Base-by-base conservation (phyloP, 2,797 vertebrate species). In the Scleropages formosus region DNA sequence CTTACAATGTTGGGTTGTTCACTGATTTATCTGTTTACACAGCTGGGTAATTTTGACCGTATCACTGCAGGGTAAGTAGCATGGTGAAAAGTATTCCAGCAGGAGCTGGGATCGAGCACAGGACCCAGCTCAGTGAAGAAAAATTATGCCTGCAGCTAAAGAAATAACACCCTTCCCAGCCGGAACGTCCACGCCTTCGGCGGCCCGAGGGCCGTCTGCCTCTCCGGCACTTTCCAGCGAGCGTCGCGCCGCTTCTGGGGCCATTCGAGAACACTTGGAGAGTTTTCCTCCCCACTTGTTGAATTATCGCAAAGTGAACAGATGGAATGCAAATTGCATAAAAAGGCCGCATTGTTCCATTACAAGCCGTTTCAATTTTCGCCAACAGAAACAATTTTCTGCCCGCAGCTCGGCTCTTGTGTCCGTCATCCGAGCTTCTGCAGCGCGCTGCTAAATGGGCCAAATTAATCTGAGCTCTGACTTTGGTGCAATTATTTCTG, bases 401-500 rank as follows among this genome's bases (percentile, higher is more conserved):
- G 31, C 39, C 51, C 56, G 24, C 26, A 18, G 22, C 56, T 58
- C 24, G 27, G 18, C 22, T 53, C 68, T 51, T 53, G 68, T 16
- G 49, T 58, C 51, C 51, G 56, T 49, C 53, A 71, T 27, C 56
- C 27, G 47, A 53, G 47, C 20, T 69, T 69, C 69, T 12, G 20
- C 24, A 15, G 16, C 22, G 16, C 58, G 47, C 20, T 3, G 68
- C 51, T 56, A 71, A 71, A 71, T 58, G 51, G 68, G 27, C 56
- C 24, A 27, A 71, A 71, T 71, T 71, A 71, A 71, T 53, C 47
- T 49, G 10, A 58, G 24, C 68, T 51, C 27, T 47, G 24, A 16
- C 26, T 53, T 53, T 56, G 68, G 68, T 26, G 53, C 60, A 39
- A 53, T 77, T 51, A 77, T 64, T 72, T 39, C 67, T 63, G 60